phyloP scores from a whole-genome alignment of 1,140 invertebrate genomes.

The Meloidogyne chitwoodi region DNA sequence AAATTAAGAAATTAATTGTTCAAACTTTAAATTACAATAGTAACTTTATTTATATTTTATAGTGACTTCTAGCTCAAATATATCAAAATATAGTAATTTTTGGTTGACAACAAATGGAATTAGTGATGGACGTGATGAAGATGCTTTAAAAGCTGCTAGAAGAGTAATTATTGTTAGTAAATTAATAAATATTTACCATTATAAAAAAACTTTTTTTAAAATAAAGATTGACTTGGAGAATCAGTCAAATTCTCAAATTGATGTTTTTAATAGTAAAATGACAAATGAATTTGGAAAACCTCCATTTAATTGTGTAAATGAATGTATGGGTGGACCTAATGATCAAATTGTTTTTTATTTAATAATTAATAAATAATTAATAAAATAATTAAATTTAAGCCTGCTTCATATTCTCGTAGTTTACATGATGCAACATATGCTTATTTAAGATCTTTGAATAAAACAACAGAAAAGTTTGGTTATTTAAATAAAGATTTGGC shows the following conservation, averaged over 20 bases:
- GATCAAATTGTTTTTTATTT: not conserved
- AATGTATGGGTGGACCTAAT: conserved; percentile 25
- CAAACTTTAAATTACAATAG: too few species aligned
- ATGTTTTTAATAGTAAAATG: conserved; percentile 27
- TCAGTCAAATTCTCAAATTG: conserved; percentile 6
- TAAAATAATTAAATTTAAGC: conserved; percentile 4
- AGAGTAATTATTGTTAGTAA: conserved; percentile 24
- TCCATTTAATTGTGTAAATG: conserved; percentile 33
- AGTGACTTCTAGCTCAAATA: not conserved
- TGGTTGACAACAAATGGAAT: conserved; percentile 21
- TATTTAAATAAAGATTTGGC: not conserved
- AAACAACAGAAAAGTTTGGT: conserved; percentile 17
- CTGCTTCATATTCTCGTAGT: conserved; percentile 28
- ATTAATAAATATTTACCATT: not conserved
- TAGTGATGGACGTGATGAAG: conserved; percentile 32
- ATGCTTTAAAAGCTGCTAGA: conserved; percentile 23
- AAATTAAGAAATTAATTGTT: too few species aligned
- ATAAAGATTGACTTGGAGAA: conserved; percentile 33
- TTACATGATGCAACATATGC: conserved; percentile 32
- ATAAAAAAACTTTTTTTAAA: not conserved
- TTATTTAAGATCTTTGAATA: conserved; percentile 31
- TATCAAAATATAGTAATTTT: conserved; percentile 10
- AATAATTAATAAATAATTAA: not conserved
- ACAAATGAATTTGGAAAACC: conserved; percentile 18
- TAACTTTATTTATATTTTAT: not conserved